Base-by-base conservation (phyloP, 2,888 invertebrate genomes). In the Thalpophila matura region DNA sequence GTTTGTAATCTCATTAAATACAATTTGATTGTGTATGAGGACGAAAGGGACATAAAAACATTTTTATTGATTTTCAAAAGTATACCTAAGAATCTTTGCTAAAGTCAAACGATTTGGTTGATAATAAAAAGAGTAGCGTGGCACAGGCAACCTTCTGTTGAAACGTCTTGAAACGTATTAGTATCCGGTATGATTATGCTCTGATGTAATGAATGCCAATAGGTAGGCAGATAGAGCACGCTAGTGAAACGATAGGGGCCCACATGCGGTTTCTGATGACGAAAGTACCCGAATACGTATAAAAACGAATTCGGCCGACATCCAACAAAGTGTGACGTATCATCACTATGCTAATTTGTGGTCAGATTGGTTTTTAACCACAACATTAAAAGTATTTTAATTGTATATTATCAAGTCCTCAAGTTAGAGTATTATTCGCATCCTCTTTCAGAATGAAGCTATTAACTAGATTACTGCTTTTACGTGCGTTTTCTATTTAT, bases 121-220 rank as follows among this genome's bases (percentile, higher is more conserved):
- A 82, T 83, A 83, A 82, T 83, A 83, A 84, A 84, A 83, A 82
- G 74, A 83, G 76, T 80, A 66, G 82, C 73, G 73, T 79, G 71
- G 71, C 37, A 51, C 62, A 33, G 14, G 62, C 81, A 89, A 88
- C 90, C 88, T 90, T 90, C 87, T 89, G n/a, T n/a, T n/a, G n/a
- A n/a, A 86, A 86, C 82, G 82, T 86, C 79, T 82, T 85, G 76
- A 83, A 86, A 86, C 81, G 79, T 87, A 67, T 47, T 50, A 82
- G 84, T 87, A 91, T 91, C 92, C 91, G 92, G 91, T 86, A 90
- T 84, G 86, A 87, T 86, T 86, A 84, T 84, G 74, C 73, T 85
- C 79, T 90, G 88, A 89, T 90, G 88, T 89, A 88, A 89, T 86
- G 79, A 86, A 84, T 88, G 82, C 86, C 82, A 85, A 86, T 86